Base-by-base conservation (phyloP, 2,888 invertebrate species). In the Diplazon laetatorius region DNA sequence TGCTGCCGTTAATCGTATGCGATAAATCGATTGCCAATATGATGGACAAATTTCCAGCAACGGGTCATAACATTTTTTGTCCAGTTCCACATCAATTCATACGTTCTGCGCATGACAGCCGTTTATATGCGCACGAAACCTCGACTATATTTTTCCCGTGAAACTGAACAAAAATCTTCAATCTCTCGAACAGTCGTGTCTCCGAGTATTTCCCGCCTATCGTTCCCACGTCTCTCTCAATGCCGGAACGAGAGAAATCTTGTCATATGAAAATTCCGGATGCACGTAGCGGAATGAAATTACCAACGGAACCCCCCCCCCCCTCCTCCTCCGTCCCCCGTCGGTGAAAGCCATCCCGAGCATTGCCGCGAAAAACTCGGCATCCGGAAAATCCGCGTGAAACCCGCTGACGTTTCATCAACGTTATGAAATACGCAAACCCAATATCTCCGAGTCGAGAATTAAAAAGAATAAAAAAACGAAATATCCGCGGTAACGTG, bases 341-440 rank as follows among this genome's bases (percentile, higher is more conserved):
- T 60, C 30, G 30, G 30, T 8, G 30, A 14, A 0, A 25, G 55
- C 25, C 14, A 12, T n/a, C n/a, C n/a, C n/a, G n/a, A 39, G 42
- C 18, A 22, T 20, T 18, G 59, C 16, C 35, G 12, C n/a, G 59
- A 39, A 6, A 37, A 42, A 1, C n/a, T n/a, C n/a, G 10, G 18
- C 0, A 10, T 6, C 4, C 25, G 77, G 69, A 50, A 57, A 72
- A 55, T 20, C 52, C 44, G 37, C 66, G 52, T 63, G 73, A 68
- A 73, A 46, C 55, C 9, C 46, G 39, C 57, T 57, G 68, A 77
- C 66, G 59, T 77, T 73, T 63, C 72, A 77, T 77, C 68, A 77
- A 63, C 72, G 68, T 73, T 73, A 62, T 73, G 62, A 77, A 72
- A 72, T 68, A 66, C 60, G 68, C 25, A 60, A 77, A 77, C 44